Evolutionary conservation across 92 coral and sea anemone species (phyloP), one percentile per base, ranked within the genome.

Genomic region (Parazoanthus swiftii): DNA sequence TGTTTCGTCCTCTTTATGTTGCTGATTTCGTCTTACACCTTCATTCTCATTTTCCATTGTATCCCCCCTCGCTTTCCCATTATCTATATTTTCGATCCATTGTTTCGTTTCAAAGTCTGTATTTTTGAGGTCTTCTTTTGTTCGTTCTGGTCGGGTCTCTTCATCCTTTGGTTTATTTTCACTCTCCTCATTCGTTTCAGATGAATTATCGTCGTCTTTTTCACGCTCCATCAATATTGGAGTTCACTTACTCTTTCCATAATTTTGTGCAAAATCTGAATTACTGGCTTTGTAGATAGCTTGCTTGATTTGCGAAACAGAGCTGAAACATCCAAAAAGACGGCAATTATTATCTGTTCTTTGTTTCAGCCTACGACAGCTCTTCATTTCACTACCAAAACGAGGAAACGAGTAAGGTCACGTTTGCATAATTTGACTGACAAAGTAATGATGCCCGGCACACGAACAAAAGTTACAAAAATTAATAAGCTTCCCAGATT

Each of bases 171-270:
- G 42, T n/a, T 3, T 23, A 25, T 42, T 15, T 15, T n/a, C 72
- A 67, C 9, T 46, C 11, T 43, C 13, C 21, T 46, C 37, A 11
- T 38, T 67, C 43, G 77, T 82, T 33, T 71, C 79, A 3, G 35
- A 36, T 20, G 48, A 58, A 26, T n/a, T 66, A 48, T 70, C 42
- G 56, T 14, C 29, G 14, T 44, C 37, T 33, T 48, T n/a, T 20
- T 68, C 66, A 50, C 39, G 37, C 37, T 84, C 87, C 87, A 84
- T 84, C 33, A 84, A 82, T 21, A 4, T 29, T 33, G 29, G 6
- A 67, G 65, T 2, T 38, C 23, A 43, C 33, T 43, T 43, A 26
- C 21, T 71, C 50, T 21, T n/a, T 23, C 56, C 87, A 84, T 84
- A 25, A 33, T 72, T 84, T 21, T 70, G 35, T 84, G 85, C 37